Evolutionary conservation across 1,140 invertebrate genomes (phyloP).

Genomic region (Bradysia coprophila): DNA sequence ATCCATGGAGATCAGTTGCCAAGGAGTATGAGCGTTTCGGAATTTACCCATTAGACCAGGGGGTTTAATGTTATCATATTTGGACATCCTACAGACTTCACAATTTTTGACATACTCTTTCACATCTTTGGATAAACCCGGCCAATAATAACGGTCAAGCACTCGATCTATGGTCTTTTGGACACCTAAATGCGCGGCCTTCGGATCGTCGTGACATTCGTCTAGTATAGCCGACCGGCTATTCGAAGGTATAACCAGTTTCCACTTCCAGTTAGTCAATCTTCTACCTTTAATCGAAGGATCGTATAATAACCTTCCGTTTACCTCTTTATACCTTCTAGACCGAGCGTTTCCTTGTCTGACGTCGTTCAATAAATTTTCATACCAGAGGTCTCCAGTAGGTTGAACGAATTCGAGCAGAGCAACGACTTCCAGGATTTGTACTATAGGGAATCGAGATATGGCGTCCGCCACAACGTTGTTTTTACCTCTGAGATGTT

Average conservation of each 20-base stretch:
- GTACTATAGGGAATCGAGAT: constrained; percentile 6
- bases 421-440: background rate
- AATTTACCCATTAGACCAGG: background rate
- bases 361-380: no score
- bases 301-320: background rate
- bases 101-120: background rate
- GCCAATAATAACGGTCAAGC: background rate
- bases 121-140: background rate
- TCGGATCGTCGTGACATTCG: background rate
- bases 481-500: constrained; percentile 13
- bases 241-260: background rate
- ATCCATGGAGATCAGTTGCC: background rate
- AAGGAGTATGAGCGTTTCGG: background rate
- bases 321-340: no score
- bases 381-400: no score
- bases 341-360: no score
- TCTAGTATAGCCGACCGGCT: background rate
- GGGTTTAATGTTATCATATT: background rate
- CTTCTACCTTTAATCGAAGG: background rate
- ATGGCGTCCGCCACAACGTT: constrained; percentile 13
- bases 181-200: background rate
- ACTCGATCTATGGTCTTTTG: background rate
- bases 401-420: background rate
- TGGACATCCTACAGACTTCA: background rate
- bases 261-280: background rate